These are phyloP conservation scores for Chironomus tepperi DNA, from an alignment of 1,140 invertebrate genomes.

Conservation along the genomic window DNA sequence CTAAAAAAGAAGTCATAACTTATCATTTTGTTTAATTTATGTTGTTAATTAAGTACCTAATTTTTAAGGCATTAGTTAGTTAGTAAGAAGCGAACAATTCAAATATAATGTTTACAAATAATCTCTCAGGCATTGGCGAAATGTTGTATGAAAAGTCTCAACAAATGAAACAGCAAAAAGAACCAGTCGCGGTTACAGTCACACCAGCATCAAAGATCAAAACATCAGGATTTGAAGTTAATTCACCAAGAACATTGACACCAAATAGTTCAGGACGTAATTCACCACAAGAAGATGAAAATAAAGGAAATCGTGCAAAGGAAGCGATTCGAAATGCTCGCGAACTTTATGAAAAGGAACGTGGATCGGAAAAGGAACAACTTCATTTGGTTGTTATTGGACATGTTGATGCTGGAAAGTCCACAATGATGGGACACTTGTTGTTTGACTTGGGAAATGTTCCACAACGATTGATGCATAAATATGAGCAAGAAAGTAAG, in stretches of 20 bases:
- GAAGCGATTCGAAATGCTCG: conserved; percentile 34
- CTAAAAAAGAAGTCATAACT: conserved; percentile 28
- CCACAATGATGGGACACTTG: conserved; percentile 93
- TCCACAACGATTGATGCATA: conserved; percentile 85
- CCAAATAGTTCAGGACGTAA: conserved; percentile 48
- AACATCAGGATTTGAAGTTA: conserved; percentile 42
- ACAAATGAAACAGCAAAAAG: neutral
- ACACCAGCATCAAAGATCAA: conserved; percentile 28
- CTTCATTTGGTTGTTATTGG: conserved; percentile 94
- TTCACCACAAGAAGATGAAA: conserved; percentile 36
- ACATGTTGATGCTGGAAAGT: conserved; percentile 99
- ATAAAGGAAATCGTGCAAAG: conserved; percentile 32
- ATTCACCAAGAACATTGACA: conserved; percentile 48
- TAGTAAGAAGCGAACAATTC: neutral
- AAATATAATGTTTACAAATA: neutral
- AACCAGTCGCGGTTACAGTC: neutral
- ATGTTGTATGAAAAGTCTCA: conserved; percentile 19
- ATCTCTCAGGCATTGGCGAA: conserved; percentile 18
- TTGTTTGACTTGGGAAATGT: conserved; percentile 86
- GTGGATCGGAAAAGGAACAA: conserved; percentile 68
- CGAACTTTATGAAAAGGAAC: conserved; percentile 60
- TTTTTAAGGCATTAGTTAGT: neutral
- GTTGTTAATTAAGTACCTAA: neutral
- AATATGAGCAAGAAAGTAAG: conserved; percentile 96
- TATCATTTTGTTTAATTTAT: conserved; percentile 1